These are phyloP conservation scores for Vidua chalybeata DNA, from an alignment of 2,113 vertebrate genomes.

Conservation along the genomic window DNA sequence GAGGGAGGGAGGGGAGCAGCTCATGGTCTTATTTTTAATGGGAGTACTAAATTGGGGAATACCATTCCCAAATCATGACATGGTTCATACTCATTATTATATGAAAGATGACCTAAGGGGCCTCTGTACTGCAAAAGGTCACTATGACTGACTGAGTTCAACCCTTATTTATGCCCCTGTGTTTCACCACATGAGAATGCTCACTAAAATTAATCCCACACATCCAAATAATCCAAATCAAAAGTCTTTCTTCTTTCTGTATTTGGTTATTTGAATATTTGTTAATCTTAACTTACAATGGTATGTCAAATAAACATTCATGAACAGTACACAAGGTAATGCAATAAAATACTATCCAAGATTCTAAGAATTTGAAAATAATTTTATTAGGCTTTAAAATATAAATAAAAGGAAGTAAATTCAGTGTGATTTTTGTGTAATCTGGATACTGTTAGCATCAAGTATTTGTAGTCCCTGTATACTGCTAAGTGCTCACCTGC, in stretches of 20 bases:
- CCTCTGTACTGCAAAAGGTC: background rate
- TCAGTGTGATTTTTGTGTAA: background rate
- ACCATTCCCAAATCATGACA: background rate
- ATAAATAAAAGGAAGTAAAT: background rate
- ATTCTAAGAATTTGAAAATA: background rate
- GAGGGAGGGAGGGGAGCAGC: background rate
- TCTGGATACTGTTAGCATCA: conserved; percentile 33
- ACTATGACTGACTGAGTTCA: background rate
- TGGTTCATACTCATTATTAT: background rate
- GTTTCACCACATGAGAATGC: background rate
- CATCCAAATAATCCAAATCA: background rate
- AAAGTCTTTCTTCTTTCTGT: background rate
- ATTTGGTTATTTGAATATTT: background rate
- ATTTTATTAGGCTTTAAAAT: background rate
- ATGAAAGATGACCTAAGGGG: background rate
- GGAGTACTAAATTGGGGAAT: background rate
- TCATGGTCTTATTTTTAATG: background rate
- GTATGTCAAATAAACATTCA: background rate
- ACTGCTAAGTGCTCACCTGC: conserved; percentile 35
- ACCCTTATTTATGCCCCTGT: background rate
- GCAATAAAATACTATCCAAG: background rate
- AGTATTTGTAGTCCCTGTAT: background rate
- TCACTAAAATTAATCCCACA: background rate
- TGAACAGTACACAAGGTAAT: background rate
- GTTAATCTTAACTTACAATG: background rate